Evolutionary conservation across 2,797 vertebrate genomes (phyloP), one percentile per base, ranked within the genome.

Genomic region (Garrulus glandarius): DNA sequence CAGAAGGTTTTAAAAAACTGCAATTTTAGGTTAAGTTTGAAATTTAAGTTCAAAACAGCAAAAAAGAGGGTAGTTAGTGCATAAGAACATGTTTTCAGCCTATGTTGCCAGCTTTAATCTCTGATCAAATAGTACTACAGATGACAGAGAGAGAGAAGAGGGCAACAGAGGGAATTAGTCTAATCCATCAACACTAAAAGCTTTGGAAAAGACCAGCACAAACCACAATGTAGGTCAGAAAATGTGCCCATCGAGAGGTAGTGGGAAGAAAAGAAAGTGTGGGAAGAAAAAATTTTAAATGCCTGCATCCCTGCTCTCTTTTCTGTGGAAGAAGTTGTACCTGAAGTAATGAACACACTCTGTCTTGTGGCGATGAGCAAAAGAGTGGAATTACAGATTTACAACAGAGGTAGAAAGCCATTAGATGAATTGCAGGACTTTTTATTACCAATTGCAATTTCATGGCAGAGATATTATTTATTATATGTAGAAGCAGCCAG

Each of bases 371-470:
- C 1, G 2, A 86, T 69, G 89, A 94, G 84, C 82, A 87, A 87
- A 43, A 11, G 65, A 87, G 50, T 78, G 72, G 44, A 87, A 89
- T 84, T 56, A 37, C 29, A 71, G 76, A 91, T 92, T 92, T 91
- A 92, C 61, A 92, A 29, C 1, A 10, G 87, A 89, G 76, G 65
- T 71, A 77, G 87, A 87, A 92, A 95, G 64, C 82, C 10, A 10
- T 70, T 92, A 87, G 84, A 86, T 52, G 87, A 81, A 94, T 80
- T 75, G 68, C 87, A 75, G 75, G 84, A 92, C 57, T 39, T 92
- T 95, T 89, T 96, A 96, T 96, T 94, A 86, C 79, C 91, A 90
- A 94, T 95, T 92, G 90, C 71, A 69, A 76, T 95, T 94, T 96
- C 86, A 86, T 82, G 88, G 93, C 83, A 94, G 94, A 76, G 63